Evolutionary conservation across 2,113 vertebrate genomes (phyloP), one percentile per base, ranked within the genome.

Genomic region (Myodes glareolus): DNA sequence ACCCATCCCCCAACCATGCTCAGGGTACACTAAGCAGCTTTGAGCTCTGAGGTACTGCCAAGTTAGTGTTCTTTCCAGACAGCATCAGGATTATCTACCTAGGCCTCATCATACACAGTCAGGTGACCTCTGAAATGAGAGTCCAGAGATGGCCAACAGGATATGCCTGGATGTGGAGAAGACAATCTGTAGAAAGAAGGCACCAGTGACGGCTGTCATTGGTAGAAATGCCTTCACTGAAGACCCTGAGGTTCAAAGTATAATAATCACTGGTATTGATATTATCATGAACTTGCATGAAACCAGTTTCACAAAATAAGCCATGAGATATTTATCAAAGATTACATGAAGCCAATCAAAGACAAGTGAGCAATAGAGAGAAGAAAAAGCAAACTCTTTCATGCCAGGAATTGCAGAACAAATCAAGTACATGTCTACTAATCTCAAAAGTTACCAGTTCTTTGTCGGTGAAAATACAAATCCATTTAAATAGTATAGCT

Each of bases 311-410:
- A 80, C 61, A 80, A 91, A 81, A 67, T 47, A 70, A 55, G 63
- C 4, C 61, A 27, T 67, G 36, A 80, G 73, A 90, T 50, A 73
- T n/a, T 16, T 65, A 70, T 55, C 36, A 91, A 91, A 91, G 36
- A 91, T 55, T 92, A 82, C 50, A 84, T 47, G 29, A 73, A 92
- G 55, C 31, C n/a, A 92, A 72, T 45, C 80, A 92, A 73, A 45
- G n/a, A n/a, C 52, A 82, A 82, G 58, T 45, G 63, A 58, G 68
- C 68, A 45, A 17, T 21, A 61, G n/a, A 63, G 10, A 61, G n/a
- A 39, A 84, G 52, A 61, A 84, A 61, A 55, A 73, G 8, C 19
- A 80, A 80, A 81, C 47, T 81, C 81, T 31, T 70, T 55, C 47
- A 61, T 29, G 31, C 23, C 29, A 61, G 78, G 42, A 13, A 33